Base-by-base conservation (phyloP, 2,888 invertebrate genomes). In the Sesamia inferens region DNA sequence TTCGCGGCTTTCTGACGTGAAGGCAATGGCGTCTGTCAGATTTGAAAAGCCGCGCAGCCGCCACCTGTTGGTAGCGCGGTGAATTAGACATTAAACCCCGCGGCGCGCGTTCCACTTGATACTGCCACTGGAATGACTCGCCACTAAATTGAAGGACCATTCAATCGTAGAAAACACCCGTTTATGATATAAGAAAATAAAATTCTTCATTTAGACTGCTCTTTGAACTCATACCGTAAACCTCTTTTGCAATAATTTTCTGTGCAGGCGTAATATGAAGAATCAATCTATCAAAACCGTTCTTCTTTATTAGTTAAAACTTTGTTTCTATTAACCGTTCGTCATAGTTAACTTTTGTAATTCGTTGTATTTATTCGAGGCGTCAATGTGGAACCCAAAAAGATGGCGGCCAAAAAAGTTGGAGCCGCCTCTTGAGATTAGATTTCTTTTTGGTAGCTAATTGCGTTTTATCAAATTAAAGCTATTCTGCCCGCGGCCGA, bases 391-490 rank as follows among this genome's bases (percentile, higher is more conserved):
- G 90, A 92, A 89, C 85, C 88, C 85, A 92, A 94, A 92, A 92
- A 91, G 87, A 88, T 90, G 90, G 89, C 89, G 89, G 91, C 90
- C 91, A 94, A 95, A 95, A 94, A 95, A 93, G 76, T 79, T 88
- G 90, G 89, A 87, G 90, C 93, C 92, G 94, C 92, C 92, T 93
- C 91, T 90, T 88, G 86, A 94, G 94, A 96, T 96, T 95, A 95
- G 95, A 95, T 95, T 96, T 94, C 94, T 94, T 94, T 94, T 94
- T 95, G 95, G 96, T 96, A 96, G 96, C 96, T 96, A 96, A 96
- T 96, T 96, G 95, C 94, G 92, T 96, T 95, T 96, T 96, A 96
- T 96, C 96, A 96, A 96, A 96, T 96, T 95, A 96, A 95, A 93
- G 94, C 93, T 92, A 92, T 91, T 92, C 93, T 88, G 92, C 90